phyloP scores from a whole-genome alignment of 2,888 invertebrate genomes.

The Uropetala carovei region DNA sequence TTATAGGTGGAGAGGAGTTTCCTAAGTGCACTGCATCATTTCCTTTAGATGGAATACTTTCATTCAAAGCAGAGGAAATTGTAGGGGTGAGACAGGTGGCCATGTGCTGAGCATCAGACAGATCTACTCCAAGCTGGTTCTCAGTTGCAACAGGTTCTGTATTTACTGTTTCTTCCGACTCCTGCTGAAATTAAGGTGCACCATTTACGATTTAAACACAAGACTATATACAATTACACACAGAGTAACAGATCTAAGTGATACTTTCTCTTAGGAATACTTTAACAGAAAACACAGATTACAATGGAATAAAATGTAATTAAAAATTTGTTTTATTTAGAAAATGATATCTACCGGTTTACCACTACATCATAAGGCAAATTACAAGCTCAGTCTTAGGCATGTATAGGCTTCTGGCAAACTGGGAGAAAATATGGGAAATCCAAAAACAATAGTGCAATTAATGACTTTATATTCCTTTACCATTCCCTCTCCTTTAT shows the following conservation, averaged over 20 bases:
- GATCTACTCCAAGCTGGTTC: slow-evolving; percentile 3
- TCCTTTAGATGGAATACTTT: not conserved
- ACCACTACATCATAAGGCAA: too few relatives aligned
- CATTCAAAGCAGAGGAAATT: slow-evolving; percentile 7
- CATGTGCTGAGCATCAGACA: slow-evolving; percentile 39
- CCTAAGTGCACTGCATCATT: slow-evolving; percentile 28
- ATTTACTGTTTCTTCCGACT: slow-evolving; percentile 14
- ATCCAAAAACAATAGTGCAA: too few relatives aligned
- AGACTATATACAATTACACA: not conserved
- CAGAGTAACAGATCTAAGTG: not conserved
- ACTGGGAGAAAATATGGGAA: too few relatives aligned
- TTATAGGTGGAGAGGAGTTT: slow-evolving; percentile 41
- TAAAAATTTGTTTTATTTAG: too few relatives aligned
- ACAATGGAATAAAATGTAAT: not conserved
- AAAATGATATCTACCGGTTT: too few relatives aligned
- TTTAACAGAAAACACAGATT: not conserved
- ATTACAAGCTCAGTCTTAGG: too few relatives aligned
- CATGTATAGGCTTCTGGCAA: too few relatives aligned
- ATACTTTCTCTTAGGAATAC: not conserved
- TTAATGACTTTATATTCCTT: too few relatives aligned
- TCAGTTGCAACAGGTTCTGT: slow-evolving; percentile 30
- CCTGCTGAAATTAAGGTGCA: slow-evolving; percentile 2
- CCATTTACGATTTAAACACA: not conserved
- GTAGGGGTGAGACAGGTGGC: slow-evolving; percentile 16
- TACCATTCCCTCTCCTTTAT: too few relatives aligned